Base-by-base conservation (phyloP, 2,797 vertebrate species). In the Merluccius polli region DNA sequence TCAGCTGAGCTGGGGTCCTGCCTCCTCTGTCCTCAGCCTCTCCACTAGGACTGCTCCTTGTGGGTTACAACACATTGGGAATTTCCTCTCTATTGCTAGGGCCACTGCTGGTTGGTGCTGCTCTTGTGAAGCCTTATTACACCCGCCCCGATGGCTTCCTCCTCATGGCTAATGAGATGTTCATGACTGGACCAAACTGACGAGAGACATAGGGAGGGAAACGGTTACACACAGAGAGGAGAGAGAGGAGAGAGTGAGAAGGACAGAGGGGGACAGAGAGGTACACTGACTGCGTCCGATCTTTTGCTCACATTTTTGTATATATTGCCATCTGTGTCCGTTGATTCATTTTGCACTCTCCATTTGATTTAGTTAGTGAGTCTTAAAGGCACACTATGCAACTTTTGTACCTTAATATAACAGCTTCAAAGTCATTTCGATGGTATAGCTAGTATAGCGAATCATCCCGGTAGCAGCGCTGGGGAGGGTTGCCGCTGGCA, bases 81-180 rank as follows among this genome's bases (percentile, higher is more conserved):
- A 48, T 21, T 3, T 35, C 33, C 33, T 8, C 33, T 35, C 33
- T 35, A 24, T 15, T 59, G 21, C 52, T 59, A 10, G 52, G 5
- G 52, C 52, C 9, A 21, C 52, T 10, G 21, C 52, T 48, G 38
- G 38, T 41, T 13, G 38, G 38, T 41, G 75, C 63, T 73, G 81
- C 71, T 88, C 80, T 27, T 79, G 88, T 83, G 85, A 84, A 90
- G 86, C 91, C 91, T 94, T 91, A 89, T 93, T 92, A 92, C 83
- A 80, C 84, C 83, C 83, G 86, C 86, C 83, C 82, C 87, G 88
- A 89, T 82, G 84, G 85, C 10, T 88, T 84, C 81, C 82, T 59
- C 18, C 85, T 83, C 87, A 93, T 86, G 83, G 82, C 83, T 93
- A 91, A 92, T 92, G 89, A 91, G 89, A 86, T 31, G 90, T 90